Evolutionary conservation across 2,797 vertebrate species (phyloP), one percentile per base, ranked within the genome.

Genomic region (Tiaroga cobitis): DNA sequence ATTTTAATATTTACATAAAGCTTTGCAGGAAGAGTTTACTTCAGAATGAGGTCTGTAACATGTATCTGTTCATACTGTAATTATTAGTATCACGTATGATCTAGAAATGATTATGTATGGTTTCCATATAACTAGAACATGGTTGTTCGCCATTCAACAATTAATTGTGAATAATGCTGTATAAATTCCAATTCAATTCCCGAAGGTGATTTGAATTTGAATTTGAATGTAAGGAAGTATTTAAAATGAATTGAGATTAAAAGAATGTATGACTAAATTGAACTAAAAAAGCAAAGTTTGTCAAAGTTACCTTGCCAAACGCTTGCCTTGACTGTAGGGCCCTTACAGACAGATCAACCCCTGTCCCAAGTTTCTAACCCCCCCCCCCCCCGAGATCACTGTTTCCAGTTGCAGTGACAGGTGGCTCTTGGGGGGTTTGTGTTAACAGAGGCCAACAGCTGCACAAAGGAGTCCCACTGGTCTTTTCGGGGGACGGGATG

Each of bases 371-470:
- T n/a, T n/a, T n/a, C n/a, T n/a, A n/a, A n/a, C n/a, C n/a, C n/a
- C n/a, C n/a, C n/a, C n/a, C n/a, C n/a, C n/a, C n/a, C n/a, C n/a
- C n/a, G n/a, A n/a, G n/a, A n/a, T n/a, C n/a, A 91, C 88, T 88
- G 85, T 91, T 91, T 95, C 93, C 94, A 95, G 93, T 94, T 92
- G 93, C 91, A 92, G 91, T 93, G 94, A 94, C 95, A 96, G 95
- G 95, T 96, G 95, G 95, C 93, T 92, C 76, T 92, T 93, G 21
- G 54, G 56, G 56, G 56, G 21, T 3, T 82, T 92, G 74, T 83
- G 91, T 86, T 93, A 93, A 89, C 90, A 72, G 76, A 34, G 91
- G 91, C 93, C 90, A 96, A 94, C 95, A 96, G 94, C 95, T 95
- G 95, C 94, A 95, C 94, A 96, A 95, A 95, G 89, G 92, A 94